Conservation (phyloP, 2,888 invertebrate genomes). For the Aspidiotus rigidus region DNA sequence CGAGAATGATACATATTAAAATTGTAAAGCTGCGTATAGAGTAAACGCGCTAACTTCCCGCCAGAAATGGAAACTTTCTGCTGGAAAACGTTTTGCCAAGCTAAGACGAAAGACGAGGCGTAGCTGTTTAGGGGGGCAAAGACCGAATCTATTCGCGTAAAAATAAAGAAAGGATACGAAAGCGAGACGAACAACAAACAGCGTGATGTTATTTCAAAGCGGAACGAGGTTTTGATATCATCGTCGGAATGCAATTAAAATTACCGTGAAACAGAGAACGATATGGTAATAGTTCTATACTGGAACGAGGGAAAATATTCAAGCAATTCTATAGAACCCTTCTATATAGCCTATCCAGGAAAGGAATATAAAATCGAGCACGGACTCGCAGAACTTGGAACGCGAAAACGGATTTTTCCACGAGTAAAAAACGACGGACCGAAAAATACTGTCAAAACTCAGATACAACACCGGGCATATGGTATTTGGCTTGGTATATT, state of each 20-base stretch:
- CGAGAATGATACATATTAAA: not conserved
- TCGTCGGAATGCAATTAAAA: constrained; percentile 32
- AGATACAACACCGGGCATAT: no score
- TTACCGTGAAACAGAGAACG: constrained; percentile 27
- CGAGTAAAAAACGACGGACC: not conserved
- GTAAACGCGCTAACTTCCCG: constrained; percentile 13
- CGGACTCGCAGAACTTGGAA: not conserved
- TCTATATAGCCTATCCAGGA: not conserved
- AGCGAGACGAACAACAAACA: not conserved
- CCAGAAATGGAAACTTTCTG: constrained; percentile 16
- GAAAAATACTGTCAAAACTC: not conserved
- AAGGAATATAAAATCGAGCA: not conserved
- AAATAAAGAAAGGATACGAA: not conserved
- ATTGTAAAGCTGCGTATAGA: not conserved
- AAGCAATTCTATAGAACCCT: constrained; percentile 21
- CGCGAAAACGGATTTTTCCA: no score
- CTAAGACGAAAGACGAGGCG: no score
- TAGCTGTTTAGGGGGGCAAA: no score
- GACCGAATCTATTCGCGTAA: no score
- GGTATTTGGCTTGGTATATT: no score
- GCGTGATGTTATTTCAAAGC: constrained; percentile 4
- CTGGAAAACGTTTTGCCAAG: not conserved
- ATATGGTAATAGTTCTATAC: constrained; percentile 4
- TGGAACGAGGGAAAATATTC: constrained; percentile 19
- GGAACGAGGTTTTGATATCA: constrained; percentile 23